These are phyloP conservation scores for Drosophila setifemur DNA, from an alignment of 1,140 invertebrate genomes.

Conservation along the genomic window DNA sequence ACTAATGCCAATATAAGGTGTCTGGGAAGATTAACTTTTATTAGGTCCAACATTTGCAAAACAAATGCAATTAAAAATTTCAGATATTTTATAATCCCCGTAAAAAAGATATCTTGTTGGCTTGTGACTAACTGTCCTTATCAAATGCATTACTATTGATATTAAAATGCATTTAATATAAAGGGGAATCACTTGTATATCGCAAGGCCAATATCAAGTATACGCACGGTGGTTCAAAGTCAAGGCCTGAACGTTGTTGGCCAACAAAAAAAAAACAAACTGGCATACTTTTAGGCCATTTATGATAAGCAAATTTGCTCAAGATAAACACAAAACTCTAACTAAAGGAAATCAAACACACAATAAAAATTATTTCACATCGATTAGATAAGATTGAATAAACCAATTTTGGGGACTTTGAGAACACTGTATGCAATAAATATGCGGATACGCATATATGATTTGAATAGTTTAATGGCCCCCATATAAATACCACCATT, in stretches of 20 bases:
- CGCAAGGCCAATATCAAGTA: constrained; percentile 28
- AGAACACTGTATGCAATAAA: constrained; percentile 9
- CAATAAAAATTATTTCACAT: constrained; percentile 12
- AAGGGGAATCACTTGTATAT: neutral
- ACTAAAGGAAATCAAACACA: constrained; percentile 16
- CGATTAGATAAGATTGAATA: constrained; percentile 58
- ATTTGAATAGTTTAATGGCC: constrained; percentile 5
- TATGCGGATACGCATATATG: constrained; percentile 5
- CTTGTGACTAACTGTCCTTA: neutral
- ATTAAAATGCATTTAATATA: neutral
- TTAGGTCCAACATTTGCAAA: too few relatives aligned
- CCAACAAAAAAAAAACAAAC: neutral
- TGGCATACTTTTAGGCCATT: constrained; percentile 74
- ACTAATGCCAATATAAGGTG: too few relatives aligned
- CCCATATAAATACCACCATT: neutral
- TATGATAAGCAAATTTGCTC: constrained; percentile 50
- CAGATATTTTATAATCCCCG: too few relatives aligned
- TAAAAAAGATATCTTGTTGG: too few relatives aligned
- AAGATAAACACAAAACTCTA: constrained; percentile 22
- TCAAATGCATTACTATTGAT: neutral
- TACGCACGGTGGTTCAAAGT: constrained; percentile 13
- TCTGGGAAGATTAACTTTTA: too few relatives aligned
- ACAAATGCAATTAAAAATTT: too few relatives aligned
- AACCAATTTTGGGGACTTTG: constrained; percentile 18
- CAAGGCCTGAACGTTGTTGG: constrained; percentile 24